Evolutionary conservation across 2,113 vertebrate species (phyloP), one percentile per base, ranked within the genome.

Genomic region (Morone saxatilis): DNA sequence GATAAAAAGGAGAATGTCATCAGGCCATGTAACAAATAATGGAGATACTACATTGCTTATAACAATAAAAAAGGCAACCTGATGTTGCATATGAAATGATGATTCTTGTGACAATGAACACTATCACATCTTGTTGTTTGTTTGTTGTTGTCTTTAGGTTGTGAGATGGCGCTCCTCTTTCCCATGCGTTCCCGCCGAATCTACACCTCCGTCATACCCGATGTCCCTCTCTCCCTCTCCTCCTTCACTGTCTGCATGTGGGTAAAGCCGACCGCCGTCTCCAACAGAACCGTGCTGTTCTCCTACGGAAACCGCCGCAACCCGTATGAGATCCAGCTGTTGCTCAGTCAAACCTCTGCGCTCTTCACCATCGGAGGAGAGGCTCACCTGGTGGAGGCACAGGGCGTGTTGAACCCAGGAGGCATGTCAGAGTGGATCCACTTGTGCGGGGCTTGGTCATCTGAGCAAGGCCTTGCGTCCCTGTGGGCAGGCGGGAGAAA

Each of bases 101-200:
- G 16, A 17, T 10, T n/a, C 11, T 4, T 17, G 6, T 60, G 25
- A 72, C 13, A 76, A 7, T 65, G 6, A 87, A 53, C 25, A 41
- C 50, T 7, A 40, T 68, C 14, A 14, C 16, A 0, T 68, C 13
- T 73, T 80, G 16, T 71, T 76, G 12, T 76, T 66, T 25, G 25
- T 25, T 25, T 25, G 25, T 25, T 25, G 25, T 25, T 25, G 25
- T 25, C 79, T 84, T 4, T 75, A 99, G 98, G 97, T 48, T 99
- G 97, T 80, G 98, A 99, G 82, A 96, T 94, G 16, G 97, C 96
- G 0, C 91, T 99, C 47, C 95, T 99, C 77, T 99, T 98, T 90
- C 98, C 98, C 14, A 98, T 98, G 97, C 97, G 97, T 25, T 99
- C 98, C 0, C 95, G 94, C 61, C 97, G 96, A 88, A 98, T 97